Evolutionary conservation across 2,113 vertebrate species (phyloP).

Genomic region (Camelus bactrianus): DNA sequence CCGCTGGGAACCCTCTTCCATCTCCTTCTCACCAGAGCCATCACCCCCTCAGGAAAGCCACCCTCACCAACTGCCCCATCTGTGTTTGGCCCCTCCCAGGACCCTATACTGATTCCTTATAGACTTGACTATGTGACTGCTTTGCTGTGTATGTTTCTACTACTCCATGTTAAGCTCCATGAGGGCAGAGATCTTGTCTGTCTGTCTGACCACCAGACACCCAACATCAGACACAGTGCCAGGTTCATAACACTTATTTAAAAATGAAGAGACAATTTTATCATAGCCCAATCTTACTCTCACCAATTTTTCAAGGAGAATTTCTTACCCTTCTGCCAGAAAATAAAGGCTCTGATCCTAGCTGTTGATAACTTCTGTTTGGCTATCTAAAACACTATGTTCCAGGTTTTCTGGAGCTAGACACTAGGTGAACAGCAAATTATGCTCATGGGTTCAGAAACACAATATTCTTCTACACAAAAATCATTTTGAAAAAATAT

Average conservation of each 20-base stretch:
- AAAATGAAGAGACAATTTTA: conserved; percentile 9
- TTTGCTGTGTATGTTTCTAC: background rate
- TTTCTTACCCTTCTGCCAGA: background rate
- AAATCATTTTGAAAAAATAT: background rate
- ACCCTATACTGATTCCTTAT: background rate
- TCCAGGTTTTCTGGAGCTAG: background rate
- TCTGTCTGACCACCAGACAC: background rate
- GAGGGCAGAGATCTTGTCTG: background rate
- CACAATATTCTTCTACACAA: background rate
- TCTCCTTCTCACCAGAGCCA: background rate
- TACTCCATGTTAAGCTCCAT: background rate
- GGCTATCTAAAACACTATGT: background rate
- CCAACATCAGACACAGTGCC: background rate
- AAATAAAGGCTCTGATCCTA: conserved; percentile 15
- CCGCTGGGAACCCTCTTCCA: background rate
- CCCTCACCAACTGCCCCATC: background rate
- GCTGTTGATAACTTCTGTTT: background rate
- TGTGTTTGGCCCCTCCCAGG: background rate
- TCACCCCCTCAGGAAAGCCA: background rate
- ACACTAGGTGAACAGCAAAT: background rate
- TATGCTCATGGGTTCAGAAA: conserved; percentile 20
- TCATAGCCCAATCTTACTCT: background rate
- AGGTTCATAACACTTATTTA: background rate
- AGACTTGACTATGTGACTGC: background rate
- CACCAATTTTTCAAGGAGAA: background rate